phyloP scores from a whole-genome alignment of 1,140 invertebrate genomes.

The Bombus impatiens region DNA sequence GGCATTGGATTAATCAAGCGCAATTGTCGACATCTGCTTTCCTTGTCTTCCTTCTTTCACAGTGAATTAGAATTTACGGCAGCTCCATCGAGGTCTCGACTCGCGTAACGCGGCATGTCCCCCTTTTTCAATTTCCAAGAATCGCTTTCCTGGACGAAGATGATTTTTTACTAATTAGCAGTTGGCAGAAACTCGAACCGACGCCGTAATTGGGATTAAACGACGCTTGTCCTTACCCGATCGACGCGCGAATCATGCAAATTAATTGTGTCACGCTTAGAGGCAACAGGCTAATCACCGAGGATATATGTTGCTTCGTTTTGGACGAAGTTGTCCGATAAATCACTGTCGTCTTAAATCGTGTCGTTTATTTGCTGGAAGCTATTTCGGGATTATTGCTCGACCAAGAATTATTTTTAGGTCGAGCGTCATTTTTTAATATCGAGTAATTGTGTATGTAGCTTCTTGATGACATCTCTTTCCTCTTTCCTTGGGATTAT shows the following conservation, averaged over 20 bases:
- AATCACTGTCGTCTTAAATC: background rate
- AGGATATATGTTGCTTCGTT: background rate
- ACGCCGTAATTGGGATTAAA: constrained; percentile 47
- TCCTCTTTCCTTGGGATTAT: too few species aligned
- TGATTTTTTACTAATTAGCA: constrained; percentile 53
- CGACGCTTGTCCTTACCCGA: constrained; percentile 22
- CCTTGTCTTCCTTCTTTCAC: constrained; percentile 55
- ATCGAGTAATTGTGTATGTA: too few species aligned
- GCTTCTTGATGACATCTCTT: too few species aligned
- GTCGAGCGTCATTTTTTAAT: too few species aligned
- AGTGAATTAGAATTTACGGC: constrained; percentile 76
- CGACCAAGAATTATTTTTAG: too few species aligned
- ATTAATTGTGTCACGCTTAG: constrained; percentile 34
- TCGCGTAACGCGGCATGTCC: constrained; percentile 31
- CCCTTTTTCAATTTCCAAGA: constrained; percentile 47
- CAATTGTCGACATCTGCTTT: constrained; percentile 76
- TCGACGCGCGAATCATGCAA: constrained; percentile 17
- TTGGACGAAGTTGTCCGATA: background rate
- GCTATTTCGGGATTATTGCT: too few species aligned
- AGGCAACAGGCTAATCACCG: background rate
- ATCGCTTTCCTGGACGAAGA: constrained; percentile 46
- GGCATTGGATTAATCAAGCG: constrained; percentile 72
- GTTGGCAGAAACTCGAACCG: constrained; percentile 23
- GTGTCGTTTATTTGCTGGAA: too few species aligned
- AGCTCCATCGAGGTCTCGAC: constrained; percentile 49